Evolutionary conservation across 1,140 invertebrate species (phyloP).

Genomic region (Ips nitidus): DNA sequence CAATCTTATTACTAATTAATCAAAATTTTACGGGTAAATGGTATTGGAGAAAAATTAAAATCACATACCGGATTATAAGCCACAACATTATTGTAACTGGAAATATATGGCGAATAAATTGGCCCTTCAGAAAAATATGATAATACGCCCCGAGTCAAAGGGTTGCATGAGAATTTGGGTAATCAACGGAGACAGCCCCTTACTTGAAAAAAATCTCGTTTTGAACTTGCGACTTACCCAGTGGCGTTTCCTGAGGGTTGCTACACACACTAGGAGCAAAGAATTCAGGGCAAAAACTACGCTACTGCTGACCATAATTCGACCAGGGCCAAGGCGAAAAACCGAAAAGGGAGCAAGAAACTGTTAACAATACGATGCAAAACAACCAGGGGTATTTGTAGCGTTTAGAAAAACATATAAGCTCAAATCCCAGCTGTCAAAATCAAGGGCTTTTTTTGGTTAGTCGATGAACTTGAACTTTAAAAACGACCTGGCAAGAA

Average conservation of each 20-base stretch:
- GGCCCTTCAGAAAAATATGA: conserved; percentile 25
- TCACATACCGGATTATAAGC: not conserved
- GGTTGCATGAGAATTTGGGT: conserved; percentile 26
- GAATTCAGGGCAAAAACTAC: not conserved
- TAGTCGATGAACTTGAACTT: conserved; percentile 24
- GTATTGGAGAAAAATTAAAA: too few species aligned
- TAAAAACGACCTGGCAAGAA: not conserved
- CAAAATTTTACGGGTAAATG: too few species aligned
- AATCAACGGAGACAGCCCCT: conserved; percentile 29
- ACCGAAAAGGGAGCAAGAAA: conserved; percentile 21
- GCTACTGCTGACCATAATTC: conserved; percentile 7
- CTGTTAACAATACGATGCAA: conserved; percentile 26
- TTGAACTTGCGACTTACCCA: not conserved
- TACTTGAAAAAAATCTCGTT: conserved; percentile 15
- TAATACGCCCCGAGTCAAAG: conserved; percentile 19
- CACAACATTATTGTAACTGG: conserved; percentile 20
- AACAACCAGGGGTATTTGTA: conserved; percentile 39
- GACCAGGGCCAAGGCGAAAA: conserved; percentile 8
- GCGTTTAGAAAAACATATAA: conserved; percentile 36
- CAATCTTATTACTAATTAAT: too few species aligned
- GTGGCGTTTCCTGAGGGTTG: not conserved
- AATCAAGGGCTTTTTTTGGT: conserved; percentile 20
- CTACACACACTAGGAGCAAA: not conserved
- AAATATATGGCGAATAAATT: conserved; percentile 30
- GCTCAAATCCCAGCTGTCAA: conserved; percentile 31